Evolutionary conservation across 2,888 invertebrate species (phyloP).

Genomic region (Acronicta leporina): DNA sequence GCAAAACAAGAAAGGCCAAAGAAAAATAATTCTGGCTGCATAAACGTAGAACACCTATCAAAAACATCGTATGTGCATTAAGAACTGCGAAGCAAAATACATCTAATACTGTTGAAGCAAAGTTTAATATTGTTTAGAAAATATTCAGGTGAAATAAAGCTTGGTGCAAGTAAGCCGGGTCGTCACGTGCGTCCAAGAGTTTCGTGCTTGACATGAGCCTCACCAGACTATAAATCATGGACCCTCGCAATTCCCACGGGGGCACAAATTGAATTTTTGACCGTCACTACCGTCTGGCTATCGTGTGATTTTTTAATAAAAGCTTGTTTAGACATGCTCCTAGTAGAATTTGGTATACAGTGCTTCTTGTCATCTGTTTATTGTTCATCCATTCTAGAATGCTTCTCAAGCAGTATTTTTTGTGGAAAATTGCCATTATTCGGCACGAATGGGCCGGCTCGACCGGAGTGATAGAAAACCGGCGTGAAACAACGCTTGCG

Average conservation of each 20-base stretch:
- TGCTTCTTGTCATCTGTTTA: not conserved
- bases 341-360: not conserved
- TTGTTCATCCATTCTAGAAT: too few species aligned
- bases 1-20: not conserved
- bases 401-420: too few species aligned
- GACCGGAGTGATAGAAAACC: too few species aligned
- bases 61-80: not conserved
- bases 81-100: not conserved
- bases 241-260: slow-evolving; percentile 30
- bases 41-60: slow-evolving; percentile 9
- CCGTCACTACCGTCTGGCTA: slow-evolving; percentile 30
- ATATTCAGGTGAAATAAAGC: not conserved
- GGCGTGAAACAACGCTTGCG: too few species aligned
- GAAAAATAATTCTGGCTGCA: slow-evolving; percentile 23
- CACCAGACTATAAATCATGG: slow-evolving; percentile 51
- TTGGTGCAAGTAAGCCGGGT: slow-evolving; percentile 18
- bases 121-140: not conserved
- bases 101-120: accelerated
- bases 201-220: slow-evolving; percentile 45
- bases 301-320: slow-evolving; percentile 29
- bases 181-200: slow-evolving; percentile 45
- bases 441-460: too few species aligned
- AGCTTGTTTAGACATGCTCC: not conserved
- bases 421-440: too few species aligned
- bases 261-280: slow-evolving; percentile 52